These are phyloP conservation scores for Coccyzus lansbergi DNA, from an alignment of 2,797 vertebrate genomes.

Conservation along the genomic window DNA sequence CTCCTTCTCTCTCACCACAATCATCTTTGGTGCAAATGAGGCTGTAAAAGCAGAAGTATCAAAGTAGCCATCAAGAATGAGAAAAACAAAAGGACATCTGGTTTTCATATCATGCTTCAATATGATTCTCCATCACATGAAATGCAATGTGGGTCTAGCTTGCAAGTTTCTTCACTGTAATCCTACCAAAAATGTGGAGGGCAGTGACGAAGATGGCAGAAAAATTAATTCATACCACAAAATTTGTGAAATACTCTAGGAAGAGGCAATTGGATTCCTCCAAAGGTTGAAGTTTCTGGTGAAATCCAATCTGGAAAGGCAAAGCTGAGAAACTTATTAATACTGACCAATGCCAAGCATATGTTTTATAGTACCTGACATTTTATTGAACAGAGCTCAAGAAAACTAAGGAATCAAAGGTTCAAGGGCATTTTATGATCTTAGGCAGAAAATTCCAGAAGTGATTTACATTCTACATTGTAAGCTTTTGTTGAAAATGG, in stretches of 20 bases:
- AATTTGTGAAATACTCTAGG: background rate
- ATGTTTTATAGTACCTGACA: background rate
- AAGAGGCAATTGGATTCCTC: background rate
- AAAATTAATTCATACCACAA: background rate
- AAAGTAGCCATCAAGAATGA: background rate
- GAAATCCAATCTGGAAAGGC: background rate
- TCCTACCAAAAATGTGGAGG: background rate
- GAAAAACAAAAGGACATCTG: background rate
- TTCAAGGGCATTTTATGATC: background rate
- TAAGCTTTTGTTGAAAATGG: background rate
- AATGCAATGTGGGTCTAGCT: background rate
- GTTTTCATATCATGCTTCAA: background rate
- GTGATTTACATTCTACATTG: background rate
- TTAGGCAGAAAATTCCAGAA: background rate
- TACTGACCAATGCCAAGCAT: background rate
- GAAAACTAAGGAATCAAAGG: background rate
- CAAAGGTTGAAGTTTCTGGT: background rate
- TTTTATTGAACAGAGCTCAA: background rate
- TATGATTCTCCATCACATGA: background rate
- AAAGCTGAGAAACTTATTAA: background rate
- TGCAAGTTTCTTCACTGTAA: background rate
- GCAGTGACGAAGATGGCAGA: background rate
- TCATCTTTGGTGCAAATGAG: background rate
- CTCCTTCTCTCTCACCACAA: background rate
- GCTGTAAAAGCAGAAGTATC: background rate